phyloP scores from a whole-genome alignment of 2,797 vertebrate species.

The Lepidocolaptes lacrymiger region DNA sequence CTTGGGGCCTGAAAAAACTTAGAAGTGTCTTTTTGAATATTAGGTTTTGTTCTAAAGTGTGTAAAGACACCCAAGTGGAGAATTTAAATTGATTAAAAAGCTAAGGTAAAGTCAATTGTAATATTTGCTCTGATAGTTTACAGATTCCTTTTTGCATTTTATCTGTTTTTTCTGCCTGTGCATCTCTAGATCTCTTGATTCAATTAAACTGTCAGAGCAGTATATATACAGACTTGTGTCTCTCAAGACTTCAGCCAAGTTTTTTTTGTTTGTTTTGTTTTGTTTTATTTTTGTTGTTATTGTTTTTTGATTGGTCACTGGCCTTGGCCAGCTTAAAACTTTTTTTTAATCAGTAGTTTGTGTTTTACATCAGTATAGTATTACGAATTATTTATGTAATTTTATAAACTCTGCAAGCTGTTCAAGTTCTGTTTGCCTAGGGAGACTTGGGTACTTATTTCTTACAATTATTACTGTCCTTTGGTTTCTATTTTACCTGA shows the following conservation, averaged over 20 bases:
- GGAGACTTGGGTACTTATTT: neutral
- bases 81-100: neutral
- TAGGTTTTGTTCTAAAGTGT: neutral
- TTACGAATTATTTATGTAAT: neutral
- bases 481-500: neutral
- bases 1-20: neutral
- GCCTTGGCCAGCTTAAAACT: neutral
- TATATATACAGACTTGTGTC: neutral
- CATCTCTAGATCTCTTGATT: neutral
- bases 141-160: neutral
- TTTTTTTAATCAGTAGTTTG: neutral
- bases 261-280: neutral
- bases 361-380: neutral
- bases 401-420: neutral
- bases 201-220: neutral
- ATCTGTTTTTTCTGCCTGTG: neutral
- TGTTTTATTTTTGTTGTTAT: neutral
- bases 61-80: neutral
- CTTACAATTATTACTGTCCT: neutral
- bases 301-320: neutral
- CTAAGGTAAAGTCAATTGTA: neutral
- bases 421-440: neutral
- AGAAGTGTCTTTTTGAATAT: neutral
- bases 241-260: neutral
- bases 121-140: neutral